phyloP scores from a whole-genome alignment of 2,888 invertebrate species.

The Toxonevra muliebris region DNA sequence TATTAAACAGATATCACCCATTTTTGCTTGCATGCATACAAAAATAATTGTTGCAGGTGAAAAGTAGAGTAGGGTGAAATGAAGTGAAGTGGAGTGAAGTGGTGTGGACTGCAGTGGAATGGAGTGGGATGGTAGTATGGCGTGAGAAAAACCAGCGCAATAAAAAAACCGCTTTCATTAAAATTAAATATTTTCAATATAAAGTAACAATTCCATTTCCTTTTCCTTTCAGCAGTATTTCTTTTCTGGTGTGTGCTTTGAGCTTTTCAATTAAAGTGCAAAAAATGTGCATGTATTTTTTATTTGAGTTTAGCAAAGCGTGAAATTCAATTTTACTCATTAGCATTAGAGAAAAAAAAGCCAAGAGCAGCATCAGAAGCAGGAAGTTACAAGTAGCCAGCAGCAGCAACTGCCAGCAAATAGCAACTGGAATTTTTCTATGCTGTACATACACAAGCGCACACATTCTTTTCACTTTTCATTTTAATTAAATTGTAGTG shows the following conservation, averaged over 20 bases:
- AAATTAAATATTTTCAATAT: conserved; percentile 13
- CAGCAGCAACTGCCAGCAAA: neutral
- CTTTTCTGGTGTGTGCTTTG: neutral
- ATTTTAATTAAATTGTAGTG: too few species aligned
- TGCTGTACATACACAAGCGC: conserved; percentile 12
- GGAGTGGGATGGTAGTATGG: neutral
- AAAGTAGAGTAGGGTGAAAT: too few species aligned
- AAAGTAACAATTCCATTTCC: conserved; percentile 25
- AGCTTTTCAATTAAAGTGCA: conserved; percentile 12
- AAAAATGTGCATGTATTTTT: conserved; percentile 26
- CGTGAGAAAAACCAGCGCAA: conserved; percentile 12
- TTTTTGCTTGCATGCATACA: too few species aligned
- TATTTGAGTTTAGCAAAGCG: conserved; percentile 15
- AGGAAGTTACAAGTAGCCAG: too few species aligned
- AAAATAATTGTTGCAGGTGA: too few species aligned
- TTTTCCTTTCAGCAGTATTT: conserved; percentile 1
- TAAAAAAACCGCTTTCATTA: too few species aligned
- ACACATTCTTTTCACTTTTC: conserved; percentile 10
- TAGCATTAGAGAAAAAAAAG: too few species aligned
- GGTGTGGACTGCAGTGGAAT: too few species aligned
- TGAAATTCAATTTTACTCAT: too few species aligned
- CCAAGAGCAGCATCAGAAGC: too few species aligned
- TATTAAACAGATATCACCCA: too few species aligned
- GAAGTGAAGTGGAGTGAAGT: too few species aligned
- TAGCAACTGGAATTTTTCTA: neutral